Conservation (phyloP, 2,797 vertebrate species). For the Notoglanidium macrostoma region DNA sequence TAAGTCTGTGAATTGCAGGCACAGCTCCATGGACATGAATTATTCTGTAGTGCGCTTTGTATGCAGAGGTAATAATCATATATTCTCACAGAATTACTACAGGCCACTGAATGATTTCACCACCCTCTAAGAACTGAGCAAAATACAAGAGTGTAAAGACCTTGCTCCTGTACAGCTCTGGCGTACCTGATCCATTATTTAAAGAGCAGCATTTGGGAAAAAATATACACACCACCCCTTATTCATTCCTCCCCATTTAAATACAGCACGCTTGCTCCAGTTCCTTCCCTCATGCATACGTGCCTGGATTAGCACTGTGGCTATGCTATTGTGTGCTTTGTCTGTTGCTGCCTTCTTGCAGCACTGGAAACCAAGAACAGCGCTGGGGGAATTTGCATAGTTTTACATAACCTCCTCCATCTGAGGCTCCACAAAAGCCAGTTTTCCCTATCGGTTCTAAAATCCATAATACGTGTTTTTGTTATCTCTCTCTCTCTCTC, state of each 20-base stretch:
- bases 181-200: slow-evolving; percentile 59
- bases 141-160: slow-evolving; percentile 28
- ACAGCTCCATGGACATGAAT: neutral
- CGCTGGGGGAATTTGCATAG: slow-evolving; percentile 74
- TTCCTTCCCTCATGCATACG: slow-evolving; percentile 44
- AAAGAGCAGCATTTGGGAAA: slow-evolving; percentile 35
- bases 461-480: slow-evolving; percentile 75
- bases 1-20: neutral
- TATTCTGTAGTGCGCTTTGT: slow-evolving; percentile 31
- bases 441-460: slow-evolving; percentile 70
- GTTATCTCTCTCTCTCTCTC: slow-evolving; percentile 43
- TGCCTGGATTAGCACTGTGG: slow-evolving; percentile 57
- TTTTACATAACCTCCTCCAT: slow-evolving; percentile 78
- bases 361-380: slow-evolving; percentile 74
- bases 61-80: slow-evolving; percentile 27
- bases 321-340: slow-evolving; percentile 63
- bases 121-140: slow-evolving; percentile 35
- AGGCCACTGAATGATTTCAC: slow-evolving; percentile 33
- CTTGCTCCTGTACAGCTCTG: slow-evolving; percentile 41
- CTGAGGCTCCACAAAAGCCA: slow-evolving; percentile 75
- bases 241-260: slow-evolving; percentile 43
- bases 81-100: slow-evolving; percentile 33
- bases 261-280: slow-evolving; percentile 35
- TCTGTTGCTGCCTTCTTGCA: slow-evolving; percentile 65
- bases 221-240: slow-evolving; percentile 10